These are phyloP conservation scores for Ceuthmochares aereus DNA, from an alignment of 2,113 vertebrate species.

Conservation along the genomic window DNA sequence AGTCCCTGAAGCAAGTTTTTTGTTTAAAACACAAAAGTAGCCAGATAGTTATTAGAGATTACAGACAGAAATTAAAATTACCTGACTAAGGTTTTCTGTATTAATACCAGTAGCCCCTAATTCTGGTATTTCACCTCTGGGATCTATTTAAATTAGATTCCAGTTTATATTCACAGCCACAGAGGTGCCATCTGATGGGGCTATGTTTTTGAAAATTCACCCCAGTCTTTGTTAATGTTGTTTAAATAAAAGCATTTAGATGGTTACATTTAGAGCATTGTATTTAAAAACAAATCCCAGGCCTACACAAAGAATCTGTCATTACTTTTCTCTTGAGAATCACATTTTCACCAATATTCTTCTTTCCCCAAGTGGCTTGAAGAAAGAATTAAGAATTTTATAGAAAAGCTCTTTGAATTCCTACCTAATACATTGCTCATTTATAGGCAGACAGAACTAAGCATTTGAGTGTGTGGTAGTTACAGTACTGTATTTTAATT, in stretches of 20 bases:
- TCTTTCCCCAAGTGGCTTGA: background rate
- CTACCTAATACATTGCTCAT: background rate
- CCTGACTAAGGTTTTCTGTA: background rate
- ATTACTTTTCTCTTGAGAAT: background rate
- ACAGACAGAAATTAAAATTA: background rate
- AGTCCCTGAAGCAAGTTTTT: background rate
- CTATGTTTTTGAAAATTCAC: background rate
- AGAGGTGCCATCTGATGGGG: background rate
- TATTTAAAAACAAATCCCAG: background rate
- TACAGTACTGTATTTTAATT: background rate
- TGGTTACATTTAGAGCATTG: background rate
- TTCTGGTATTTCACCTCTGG: background rate
- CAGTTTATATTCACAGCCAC: background rate
- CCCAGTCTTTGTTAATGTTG: background rate
- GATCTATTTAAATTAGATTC: background rate
- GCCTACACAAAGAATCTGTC: background rate
- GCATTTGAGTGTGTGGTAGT: background rate
- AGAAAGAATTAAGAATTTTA: background rate
- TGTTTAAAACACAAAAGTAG: background rate
- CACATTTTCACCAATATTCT: background rate
- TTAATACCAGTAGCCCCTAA: background rate
- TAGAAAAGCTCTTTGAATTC: background rate
- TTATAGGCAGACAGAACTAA: background rate
- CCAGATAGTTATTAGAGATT: background rate
- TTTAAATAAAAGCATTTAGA: background rate